A percentile compares a stretch with the other conserved stretches of the same genome.
phyloP scores from a whole-genome alignment of 64 coral and sea anemone species.

The Pocillopora verrucosa region DNA sequence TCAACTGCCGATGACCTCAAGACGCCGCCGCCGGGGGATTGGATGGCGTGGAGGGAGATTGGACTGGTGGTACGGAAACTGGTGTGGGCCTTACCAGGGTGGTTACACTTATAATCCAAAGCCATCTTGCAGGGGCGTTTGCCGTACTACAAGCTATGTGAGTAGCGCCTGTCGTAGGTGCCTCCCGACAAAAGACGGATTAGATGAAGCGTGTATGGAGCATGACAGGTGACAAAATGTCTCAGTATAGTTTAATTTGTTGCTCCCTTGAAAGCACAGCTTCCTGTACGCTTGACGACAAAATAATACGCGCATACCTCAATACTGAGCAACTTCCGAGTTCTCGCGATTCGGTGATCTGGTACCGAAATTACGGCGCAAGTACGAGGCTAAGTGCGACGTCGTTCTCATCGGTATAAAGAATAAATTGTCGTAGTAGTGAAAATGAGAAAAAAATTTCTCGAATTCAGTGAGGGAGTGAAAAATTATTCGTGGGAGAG shows the following conservation, averaged over 20 bases:
- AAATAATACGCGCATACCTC: not conserved
- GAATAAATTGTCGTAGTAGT: no score
- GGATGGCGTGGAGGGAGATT: not conserved
- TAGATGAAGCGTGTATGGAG: constrained; percentile 53
- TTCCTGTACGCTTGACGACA: not conserved
- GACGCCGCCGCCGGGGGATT: constrained; percentile 31
- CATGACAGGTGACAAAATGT: constrained; percentile 51
- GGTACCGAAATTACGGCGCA: no score
- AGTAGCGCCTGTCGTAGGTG: constrained; percentile 26
- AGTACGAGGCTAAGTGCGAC: no score
- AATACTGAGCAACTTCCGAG: not conserved
- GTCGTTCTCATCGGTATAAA: no score
- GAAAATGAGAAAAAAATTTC: no score
- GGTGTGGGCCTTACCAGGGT: constrained; percentile 44
- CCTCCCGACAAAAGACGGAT: constrained; percentile 37
- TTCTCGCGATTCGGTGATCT: not conserved
- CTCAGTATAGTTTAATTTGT: not conserved
- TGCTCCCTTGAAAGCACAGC: not conserved
- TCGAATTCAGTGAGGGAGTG: no score
- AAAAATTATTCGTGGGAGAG: no score
- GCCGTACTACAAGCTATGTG: constrained; percentile 29
- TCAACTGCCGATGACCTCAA: not conserved
- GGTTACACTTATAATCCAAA: constrained; percentile 35
- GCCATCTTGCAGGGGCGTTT: not conserved
- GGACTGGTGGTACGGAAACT: constrained; percentile 67